phyloP scores from a whole-genome alignment of 2,888 invertebrate genomes.

The Eudasyphora cyanicolor region DNA sequence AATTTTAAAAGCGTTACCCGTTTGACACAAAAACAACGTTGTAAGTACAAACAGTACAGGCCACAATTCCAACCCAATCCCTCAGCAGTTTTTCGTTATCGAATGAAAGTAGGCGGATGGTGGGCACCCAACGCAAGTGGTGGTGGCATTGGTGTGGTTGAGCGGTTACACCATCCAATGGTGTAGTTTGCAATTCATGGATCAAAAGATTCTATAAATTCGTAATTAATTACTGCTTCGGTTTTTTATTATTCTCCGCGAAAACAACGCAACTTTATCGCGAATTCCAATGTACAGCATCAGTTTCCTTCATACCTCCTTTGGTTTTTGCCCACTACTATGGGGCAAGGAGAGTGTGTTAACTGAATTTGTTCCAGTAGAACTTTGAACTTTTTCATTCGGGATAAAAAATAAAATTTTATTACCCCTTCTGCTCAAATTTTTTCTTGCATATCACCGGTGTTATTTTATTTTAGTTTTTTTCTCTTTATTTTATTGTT shows the following conservation, averaged over 20 bases:
- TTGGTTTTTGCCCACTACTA: not conserved
- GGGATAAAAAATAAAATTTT: too few species aligned
- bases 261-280: not conserved
- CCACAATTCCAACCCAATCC: not conserved
- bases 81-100: not conserved
- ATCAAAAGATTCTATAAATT: constrained; percentile 53
- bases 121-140: not conserved
- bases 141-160: not conserved
- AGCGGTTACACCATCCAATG: not conserved
- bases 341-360: not conserved
- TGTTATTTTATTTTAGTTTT: not conserved
- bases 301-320: not conserved
- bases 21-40: not conserved
- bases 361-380: not conserved
- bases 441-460: not conserved
- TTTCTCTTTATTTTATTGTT: not conserved
- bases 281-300: too few species aligned
- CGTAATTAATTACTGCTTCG: constrained; percentile 53
- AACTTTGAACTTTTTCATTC: not conserved
- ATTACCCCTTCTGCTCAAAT: not conserved
- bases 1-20: too few species aligned
- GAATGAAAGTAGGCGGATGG: too few species aligned
- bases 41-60: not conserved
- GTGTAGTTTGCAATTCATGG: constrained; percentile 42
- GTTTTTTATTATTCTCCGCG: not conserved